Evolutionary conservation across 35 echinoderm and acorn worm species (phyloP).

Genomic region (Ophiothrix spiculata): DNA sequence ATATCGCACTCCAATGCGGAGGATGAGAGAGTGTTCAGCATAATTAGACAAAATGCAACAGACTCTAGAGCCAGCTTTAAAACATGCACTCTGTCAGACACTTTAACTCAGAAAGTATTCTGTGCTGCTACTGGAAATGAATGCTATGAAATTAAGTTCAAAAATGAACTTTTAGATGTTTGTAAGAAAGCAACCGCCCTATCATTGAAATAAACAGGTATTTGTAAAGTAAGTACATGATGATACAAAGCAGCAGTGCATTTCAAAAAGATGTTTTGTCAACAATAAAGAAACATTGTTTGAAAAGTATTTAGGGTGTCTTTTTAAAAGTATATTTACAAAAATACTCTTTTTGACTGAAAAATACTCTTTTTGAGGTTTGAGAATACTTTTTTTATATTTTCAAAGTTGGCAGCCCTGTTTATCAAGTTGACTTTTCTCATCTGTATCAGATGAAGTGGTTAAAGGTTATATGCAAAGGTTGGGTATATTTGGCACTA

Average conservation of each 20-base stretch:
- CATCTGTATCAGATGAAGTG: no score
- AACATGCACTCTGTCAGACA: not conserved
- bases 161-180: not conserved
- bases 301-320: no score
- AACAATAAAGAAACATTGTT: no score
- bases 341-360: no score
- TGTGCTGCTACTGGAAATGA: not conserved
- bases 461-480: no score
- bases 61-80: not conserved
- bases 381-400: no score
- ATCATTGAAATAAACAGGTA: not conserved
- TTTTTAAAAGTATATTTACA: no score
- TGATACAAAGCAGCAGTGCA: not conserved
- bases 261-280: no score
- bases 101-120: not conserved
- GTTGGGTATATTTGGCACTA: no score
- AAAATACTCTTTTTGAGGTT: no score
- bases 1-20: slow-evolving; percentile 58
- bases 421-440: no score
- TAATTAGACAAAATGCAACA: slow-evolving; percentile 11
- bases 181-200: not conserved
- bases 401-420: no score
- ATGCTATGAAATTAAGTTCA: not conserved
- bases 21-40: slow-evolving; percentile 61
- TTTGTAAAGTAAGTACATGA: not conserved